Evolutionary conservation across 2,888 invertebrate genomes (phyloP), one percentile per base, ranked within the genome.

Genomic region (Cartodere bifasciata): DNA sequence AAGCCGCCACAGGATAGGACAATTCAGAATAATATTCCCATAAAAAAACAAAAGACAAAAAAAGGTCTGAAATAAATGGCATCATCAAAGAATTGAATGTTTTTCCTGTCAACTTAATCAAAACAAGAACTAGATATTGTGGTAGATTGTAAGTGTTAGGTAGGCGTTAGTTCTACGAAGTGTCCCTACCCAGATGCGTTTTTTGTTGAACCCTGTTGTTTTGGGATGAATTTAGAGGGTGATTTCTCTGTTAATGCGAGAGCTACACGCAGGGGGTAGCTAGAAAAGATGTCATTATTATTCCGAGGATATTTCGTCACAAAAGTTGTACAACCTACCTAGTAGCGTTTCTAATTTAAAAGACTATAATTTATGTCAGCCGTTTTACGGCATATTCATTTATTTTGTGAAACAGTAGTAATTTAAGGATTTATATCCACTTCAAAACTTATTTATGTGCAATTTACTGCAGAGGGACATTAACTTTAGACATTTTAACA

Each of bases 371-470:
- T 42, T 42, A 41, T 28, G 40, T 41, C 40, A 9, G 16, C 17
- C 25, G 21, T 26, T 24, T 14, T 14, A 25, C 33, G n/a, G n/a
- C 27, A 37, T 33, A 33, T 23, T 36, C 39, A 35, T 42, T 42
- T 37, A 39, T 42, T 39, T 17, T 29, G 35, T 37, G 38, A 43
- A 41, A 43, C 43, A 43, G 43, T 42, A 43, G 43, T 43, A 38
- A 37, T 35, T 38, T 37, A 13, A 28, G 36, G 39, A 43, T 41
- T 43, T 43, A 41, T 41, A 29, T 23, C 17, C 25, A 34, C 23
- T 34, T 24, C n/a, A n/a, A n/a, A n/a, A n/a, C n/a, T n/a, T n/a
- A n/a, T n/a, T n/a, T n/a, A n/a, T n/a, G n/a, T n/a, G n/a, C n/a
- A n/a, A n/a, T n/a, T n/a, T n/a, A n/a, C n/a, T n/a, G n/a, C n/a